These are phyloP conservation scores for Cheumatopsyche charites DNA, from an alignment of 1,140 invertebrate species.

Conservation along the genomic window DNA sequence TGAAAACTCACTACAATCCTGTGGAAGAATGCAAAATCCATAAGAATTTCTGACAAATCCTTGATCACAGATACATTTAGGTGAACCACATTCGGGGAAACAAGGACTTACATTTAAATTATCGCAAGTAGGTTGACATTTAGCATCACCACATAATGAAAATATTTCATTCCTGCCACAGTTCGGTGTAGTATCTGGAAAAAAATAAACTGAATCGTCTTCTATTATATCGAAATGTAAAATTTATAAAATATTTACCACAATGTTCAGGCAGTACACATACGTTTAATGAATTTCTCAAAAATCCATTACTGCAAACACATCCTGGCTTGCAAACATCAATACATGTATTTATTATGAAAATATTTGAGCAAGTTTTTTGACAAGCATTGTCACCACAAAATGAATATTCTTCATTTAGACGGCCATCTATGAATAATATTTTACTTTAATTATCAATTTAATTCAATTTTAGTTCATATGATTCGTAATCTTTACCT, in stretches of 20 bases:
- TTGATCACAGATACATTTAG: neutral
- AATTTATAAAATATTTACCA: too few relatives aligned
- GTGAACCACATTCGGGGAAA: neutral
- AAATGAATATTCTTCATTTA: slow-evolving; percentile 20
- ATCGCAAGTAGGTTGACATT: neutral
- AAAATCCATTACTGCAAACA: slow-evolving; percentile 29
- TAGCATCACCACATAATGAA: neutral
- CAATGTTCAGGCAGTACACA: slow-evolving; percentile 19
- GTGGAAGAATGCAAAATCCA: neutral
- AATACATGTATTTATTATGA: neutral
- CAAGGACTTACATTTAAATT: neutral
- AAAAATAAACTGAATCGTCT: too few relatives aligned
- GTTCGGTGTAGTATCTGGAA: neutral
- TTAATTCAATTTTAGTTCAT: neutral
- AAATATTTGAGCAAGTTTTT: slow-evolving; percentile 22
- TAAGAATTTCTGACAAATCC: neutral
- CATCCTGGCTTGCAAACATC: slow-evolving; percentile 19
- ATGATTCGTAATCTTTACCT: too few relatives aligned
- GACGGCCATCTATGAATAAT: neutral
- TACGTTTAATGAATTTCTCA: slow-evolving; percentile 7
- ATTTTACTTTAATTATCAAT: neutral
- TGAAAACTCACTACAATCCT: neutral
- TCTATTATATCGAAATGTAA: too few relatives aligned
- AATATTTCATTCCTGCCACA: neutral
- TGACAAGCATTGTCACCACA: slow-evolving; percentile 33